Base-by-base conservation (phyloP, 2,797 vertebrate genomes). In the Ciconia nigra region DNA sequence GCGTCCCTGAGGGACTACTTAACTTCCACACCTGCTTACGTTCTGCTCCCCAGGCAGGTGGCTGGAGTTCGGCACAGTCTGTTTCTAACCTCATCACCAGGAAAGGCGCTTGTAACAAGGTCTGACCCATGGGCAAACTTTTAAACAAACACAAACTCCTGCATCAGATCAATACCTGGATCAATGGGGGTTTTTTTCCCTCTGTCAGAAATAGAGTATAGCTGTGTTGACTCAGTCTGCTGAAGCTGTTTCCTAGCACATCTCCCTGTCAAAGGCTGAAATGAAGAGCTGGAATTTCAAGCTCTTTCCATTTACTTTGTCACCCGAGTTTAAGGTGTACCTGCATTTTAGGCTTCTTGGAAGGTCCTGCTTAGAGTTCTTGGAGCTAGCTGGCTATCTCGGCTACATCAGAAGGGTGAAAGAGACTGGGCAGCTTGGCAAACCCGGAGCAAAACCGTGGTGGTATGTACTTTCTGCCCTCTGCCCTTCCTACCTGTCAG, bases 91-190 rank as follows among this genome's bases (percentile, higher is more conserved):
- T 93, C 82, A 57, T 96, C 95, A 58, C 65, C 67, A 44, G 78
- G 71, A 93, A 67, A 89, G 93, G 51, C 1, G 28, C 81, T 93
- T 73, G 83, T 90, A 93, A 92, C 86, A 67, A 90, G 81, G 78
- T 63, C 91, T 93, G 83, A 92, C 74, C 95, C 54, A 12, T 74
- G 86, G 93, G 93, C 83, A 92, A 61, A 96, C 94, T 95, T 97
- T 26, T 85, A 93, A 96, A 90, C 94, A 97, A 93, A 92, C 95
- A 94, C 63, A 59, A 74, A 87, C 67, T 95, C 88, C 81, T 42
- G 70, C 86, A 87, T 70, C 92, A 51, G 31, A 95, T 96, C 92
- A 62, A 94, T 96, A 92, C 52, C 41, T 71, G 51, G 87, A 96
- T 97, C 94, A 83, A 95, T 96, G 72, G 33, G 3, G 3, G 0